Base-by-base conservation (phyloP, 2,113 vertebrate species). In the Hiodon alosoides region DNA sequence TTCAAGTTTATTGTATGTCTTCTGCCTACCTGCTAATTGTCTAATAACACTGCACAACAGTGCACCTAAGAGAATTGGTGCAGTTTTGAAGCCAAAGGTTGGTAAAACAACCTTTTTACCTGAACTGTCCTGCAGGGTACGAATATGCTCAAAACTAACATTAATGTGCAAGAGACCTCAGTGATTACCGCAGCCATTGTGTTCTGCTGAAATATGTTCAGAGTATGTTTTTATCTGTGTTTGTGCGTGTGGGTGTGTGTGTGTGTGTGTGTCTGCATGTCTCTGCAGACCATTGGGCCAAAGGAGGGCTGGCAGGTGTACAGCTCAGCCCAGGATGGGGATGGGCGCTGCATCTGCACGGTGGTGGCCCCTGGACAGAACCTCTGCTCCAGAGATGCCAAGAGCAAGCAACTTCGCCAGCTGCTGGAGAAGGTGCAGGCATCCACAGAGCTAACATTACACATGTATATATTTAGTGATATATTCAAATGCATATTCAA, bases 301-400 rank as follows among this genome's bases (percentile, higher is more conserved):
- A 96, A 95, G 85, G 96, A 98, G 86, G 97, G 97, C 47, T 99
- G 97, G 97, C 96, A 99, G 84, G 97, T 99, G 74, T 99, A 98
- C 84, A 99, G 97, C 73, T 99, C 97, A 0, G 97, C 97, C 0
- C 97, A 99, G 86, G 97, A 99, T 78, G 94, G 96, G 0, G 97
- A 98, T 1, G 97, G 97, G 0, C 90, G 97, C 9, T 99, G 97
- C 80, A 97, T 99, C 85, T 99, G 97, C 84, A 99, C 97, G 0
- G 97, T 98, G 73, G 97, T 99, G 78, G 97, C 97, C 59, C 97
- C 97, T 1, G 97, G 98, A 80, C 97, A 98, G 83, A 98, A 93
- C 72, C 91, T 99, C 4, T 99, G 97, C 77, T 99, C 97, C 71
- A 91, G 96, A 84, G 97, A 99, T 79, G 96, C 97, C 83, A 98